Base-by-base conservation (phyloP, 2,797 vertebrate genomes). In the Nyctibius grandis region DNA sequence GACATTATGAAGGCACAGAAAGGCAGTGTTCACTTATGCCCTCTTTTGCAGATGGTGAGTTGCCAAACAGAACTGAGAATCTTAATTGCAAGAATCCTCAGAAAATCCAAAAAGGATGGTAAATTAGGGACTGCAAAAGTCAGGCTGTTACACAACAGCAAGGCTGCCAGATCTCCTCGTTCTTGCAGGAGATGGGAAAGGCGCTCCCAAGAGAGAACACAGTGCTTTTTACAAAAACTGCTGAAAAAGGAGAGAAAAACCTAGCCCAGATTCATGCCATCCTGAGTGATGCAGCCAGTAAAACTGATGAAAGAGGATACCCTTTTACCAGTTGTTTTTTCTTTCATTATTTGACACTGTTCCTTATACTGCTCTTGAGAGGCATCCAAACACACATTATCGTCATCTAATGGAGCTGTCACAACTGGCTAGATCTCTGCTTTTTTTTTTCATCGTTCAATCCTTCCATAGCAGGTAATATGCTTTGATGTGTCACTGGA, bases 11-110 rank as follows among this genome's bases (percentile, higher is more conserved):
- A 93, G 42, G 31, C 78, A 67, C n/a, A 72, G 83, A 94, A 91
- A 81, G 48, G 36, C 69, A 51, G 14, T 22, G 76, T 47, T 91
- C 88, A 56, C 48, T 85, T 91, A 57, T 50, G 91, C 74, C 53
- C 70, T 89, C 89, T 88, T 87, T 83, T 84, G 60, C 84, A 91
- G 86, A 96, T 65, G 70, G 88, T 81, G 51, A 94, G 57, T 60
- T 91, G 87, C 78, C 77, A 77, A 91, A 94, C 81, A 92, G 78
- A 89, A 90, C 6, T 31, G 50, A 91, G 68, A 89, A 67, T 78
- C 57, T 85, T 89, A 77, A 91, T 74, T 87, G 84, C 63, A 83
- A 47, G 68, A 91, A 93, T 85, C 61, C 88, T 47, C 53, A 79
- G 59, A 26, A 92, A 80, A 89, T 91, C 92, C 34, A 54, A 76